A percentile compares a stretch with the other conserved stretches of the same genome.
These are phyloP conservation scores for Eupelmus urozonus DNA, from an alignment of 2,888 invertebrate genomes.

Conservation along the genomic window DNA sequence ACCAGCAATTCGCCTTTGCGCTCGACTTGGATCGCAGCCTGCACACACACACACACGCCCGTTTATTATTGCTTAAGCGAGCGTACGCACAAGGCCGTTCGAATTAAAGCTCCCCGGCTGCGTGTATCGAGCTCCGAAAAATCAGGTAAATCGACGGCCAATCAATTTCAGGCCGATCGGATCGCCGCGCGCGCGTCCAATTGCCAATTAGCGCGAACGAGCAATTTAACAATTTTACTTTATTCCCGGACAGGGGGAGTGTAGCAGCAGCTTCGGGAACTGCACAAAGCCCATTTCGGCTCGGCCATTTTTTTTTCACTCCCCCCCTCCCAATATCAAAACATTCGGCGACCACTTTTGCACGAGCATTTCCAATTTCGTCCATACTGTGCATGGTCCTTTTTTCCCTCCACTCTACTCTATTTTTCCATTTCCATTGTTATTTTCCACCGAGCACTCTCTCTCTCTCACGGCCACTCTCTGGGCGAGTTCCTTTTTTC, in stretches of 20 bases:
- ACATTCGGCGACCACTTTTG: constrained; percentile 26
- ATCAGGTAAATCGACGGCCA: constrained; percentile 31
- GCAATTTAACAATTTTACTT: constrained; percentile 48
- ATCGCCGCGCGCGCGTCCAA: constrained; percentile 11
- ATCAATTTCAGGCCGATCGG: constrained; percentile 23
- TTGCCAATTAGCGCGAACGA: constrained; percentile 43
- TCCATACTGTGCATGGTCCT: neutral
- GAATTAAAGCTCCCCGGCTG: neutral
- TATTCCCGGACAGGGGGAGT: neutral
- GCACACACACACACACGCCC: no score
- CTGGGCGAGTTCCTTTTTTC: constrained; percentile 8
- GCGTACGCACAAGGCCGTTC: neutral
- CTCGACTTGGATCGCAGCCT: neutral
- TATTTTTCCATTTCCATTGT: constrained; percentile 41
- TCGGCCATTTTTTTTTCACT: neutral
- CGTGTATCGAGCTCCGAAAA: constrained; percentile 16
- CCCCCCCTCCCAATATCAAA: constrained; percentile 30
- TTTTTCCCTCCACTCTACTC: constrained; percentile 35
- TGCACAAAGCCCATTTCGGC: neutral
- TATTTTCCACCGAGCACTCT: constrained; percentile 18
- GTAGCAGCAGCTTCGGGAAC: neutral
- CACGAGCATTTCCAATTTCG: constrained; percentile 38
- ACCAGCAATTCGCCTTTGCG: neutral
- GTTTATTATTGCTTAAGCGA: constrained; percentile 18
- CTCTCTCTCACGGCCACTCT: neutral